Evolutionary conservation across 2,113 vertebrate species (phyloP).

Genomic region (Ovis aries): DNA sequence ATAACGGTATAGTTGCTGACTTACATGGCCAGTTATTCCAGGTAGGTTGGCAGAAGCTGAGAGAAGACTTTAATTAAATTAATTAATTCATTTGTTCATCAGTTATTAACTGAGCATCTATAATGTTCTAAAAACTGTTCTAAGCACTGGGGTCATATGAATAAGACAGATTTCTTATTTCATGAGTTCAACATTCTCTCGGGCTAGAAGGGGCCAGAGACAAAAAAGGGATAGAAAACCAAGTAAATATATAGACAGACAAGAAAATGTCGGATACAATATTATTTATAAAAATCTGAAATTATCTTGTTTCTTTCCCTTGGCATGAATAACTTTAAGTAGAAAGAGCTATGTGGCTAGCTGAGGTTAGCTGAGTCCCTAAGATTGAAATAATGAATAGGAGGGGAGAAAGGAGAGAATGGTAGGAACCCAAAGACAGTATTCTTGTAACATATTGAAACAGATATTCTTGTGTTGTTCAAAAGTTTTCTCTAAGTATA

Average conservation of each 20-base stretch:
- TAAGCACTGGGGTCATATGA: not conserved
- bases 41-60: not conserved
- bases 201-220: not conserved
- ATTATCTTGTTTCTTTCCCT: not conserved
- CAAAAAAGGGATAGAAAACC: not conserved
- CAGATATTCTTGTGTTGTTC: not conserved
- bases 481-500: not conserved
- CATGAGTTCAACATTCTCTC: not conserved
- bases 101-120: not conserved
- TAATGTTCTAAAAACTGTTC: not conserved
- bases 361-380: not conserved
- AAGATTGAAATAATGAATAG: not conserved
- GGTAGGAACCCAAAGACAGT: not conserved
- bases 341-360: not conserved
- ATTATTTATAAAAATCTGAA: not conserved
- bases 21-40: not conserved
- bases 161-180: not conserved
- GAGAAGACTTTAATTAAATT: not conserved
- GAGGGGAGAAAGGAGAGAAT: not conserved
- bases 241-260: not conserved
- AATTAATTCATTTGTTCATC: not conserved
- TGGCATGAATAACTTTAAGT: not conserved
- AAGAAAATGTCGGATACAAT: not conserved
- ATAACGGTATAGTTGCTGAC: not conserved
- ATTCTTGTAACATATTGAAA: not conserved